phyloP scores from a whole-genome alignment of 2,113 vertebrate species.

The Mola mola region DNA sequence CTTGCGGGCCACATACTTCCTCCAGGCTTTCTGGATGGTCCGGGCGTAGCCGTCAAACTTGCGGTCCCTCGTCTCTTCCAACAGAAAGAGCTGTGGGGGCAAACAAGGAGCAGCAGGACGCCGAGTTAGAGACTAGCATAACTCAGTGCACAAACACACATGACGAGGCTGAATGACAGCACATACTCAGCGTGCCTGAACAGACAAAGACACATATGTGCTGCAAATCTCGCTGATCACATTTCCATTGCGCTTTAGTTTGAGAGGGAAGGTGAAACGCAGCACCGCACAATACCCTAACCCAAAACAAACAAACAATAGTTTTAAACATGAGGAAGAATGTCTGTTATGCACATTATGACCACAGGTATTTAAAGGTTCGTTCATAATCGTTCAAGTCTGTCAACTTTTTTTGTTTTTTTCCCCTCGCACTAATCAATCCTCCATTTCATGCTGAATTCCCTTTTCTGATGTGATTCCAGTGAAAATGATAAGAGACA shows the following conservation, averaged over 20 bases:
- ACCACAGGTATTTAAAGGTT: too few species aligned
- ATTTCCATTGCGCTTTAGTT: too few species aligned
- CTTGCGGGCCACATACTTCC: slow-evolving; percentile 90
- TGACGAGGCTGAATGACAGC: slow-evolving; percentile 12
- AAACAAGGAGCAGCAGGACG: slow-evolving; percentile 12
- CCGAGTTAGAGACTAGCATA: slow-evolving; percentile 7
- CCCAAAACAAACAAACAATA: too few species aligned
- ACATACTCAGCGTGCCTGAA: slow-evolving; percentile 27
- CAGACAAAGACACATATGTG: slow-evolving; percentile 2
- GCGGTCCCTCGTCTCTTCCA: slow-evolving; percentile 96
- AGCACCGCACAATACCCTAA: too few species aligned
- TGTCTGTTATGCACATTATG: not conserved
- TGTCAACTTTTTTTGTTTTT: too few species aligned
- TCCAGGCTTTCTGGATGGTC: slow-evolving; percentile 95
- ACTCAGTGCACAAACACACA: slow-evolving; percentile 16
- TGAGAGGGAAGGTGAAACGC: too few species aligned
- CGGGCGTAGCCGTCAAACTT: slow-evolving; percentile 96
- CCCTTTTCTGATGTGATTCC: too few species aligned
- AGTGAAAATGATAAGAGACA: too few species aligned
- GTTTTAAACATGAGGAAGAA: too few species aligned
- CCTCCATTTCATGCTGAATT: too few species aligned
- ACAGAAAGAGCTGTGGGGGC: slow-evolving; percentile 88
- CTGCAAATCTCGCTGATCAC: not conserved
- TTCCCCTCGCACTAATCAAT: too few species aligned
- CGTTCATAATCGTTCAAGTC: too few species aligned